Percentiles rank a stretch among this genome's conserved stretches.
Conservation (phyloP, 2,113 vertebrate species). For the Pterophyllum scalare region DNA sequence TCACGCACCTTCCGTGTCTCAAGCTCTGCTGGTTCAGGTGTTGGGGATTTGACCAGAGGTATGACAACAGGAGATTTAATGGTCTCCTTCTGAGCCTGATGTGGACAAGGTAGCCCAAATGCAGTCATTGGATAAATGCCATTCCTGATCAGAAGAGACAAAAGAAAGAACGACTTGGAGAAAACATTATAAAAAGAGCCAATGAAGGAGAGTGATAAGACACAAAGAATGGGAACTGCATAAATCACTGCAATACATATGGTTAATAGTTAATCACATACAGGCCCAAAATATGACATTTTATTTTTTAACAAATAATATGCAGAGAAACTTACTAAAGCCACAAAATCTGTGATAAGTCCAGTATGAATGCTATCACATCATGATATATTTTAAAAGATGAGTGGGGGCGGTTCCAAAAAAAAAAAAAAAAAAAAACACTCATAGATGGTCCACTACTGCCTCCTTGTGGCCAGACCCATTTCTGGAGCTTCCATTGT, state of each 20-base stretch:
- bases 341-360: background rate
- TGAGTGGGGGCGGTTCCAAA: background rate
- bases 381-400: background rate
- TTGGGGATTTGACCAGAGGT: slow-evolving; percentile 92
- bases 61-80: slow-evolving; percentile 90
- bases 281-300: background rate
- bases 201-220: background rate
- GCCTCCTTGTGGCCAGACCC: slow-evolving; percentile 49
- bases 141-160: slow-evolving; percentile 81
- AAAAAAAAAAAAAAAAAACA: too few species aligned
- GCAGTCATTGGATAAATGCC: slow-evolving; percentile 96
- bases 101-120: slow-evolving; percentile 90
- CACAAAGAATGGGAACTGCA: background rate
- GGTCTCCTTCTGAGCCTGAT: slow-evolving; percentile 90
- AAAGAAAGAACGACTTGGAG: background rate
- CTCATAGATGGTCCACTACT: slow-evolving; percentile 25
- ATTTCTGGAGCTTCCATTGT: background rate
- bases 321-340: background rate
- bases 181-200: background rate
- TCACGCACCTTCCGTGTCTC: slow-evolving; percentile 91
- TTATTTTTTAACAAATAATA: background rate
- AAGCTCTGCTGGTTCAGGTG: slow-evolving; percentile 94
- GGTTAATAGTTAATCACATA: background rate
- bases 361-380: background rate
- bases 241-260: background rate